Conservation (phyloP, 2,888 invertebrate species). For the Coleophora deauratella region DNA sequence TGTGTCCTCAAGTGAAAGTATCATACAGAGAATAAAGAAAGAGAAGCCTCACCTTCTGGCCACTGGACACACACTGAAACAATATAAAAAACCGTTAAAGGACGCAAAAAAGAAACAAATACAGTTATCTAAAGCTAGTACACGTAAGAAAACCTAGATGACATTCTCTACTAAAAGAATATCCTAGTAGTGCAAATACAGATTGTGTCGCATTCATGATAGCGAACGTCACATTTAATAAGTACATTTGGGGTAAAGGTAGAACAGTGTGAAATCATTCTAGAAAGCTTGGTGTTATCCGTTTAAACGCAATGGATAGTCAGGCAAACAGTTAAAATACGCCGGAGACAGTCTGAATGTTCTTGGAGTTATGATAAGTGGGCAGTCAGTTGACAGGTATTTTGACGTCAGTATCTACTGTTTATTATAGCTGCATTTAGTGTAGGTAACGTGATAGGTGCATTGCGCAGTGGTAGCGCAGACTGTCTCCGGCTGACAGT, state of each 20-base stretch:
- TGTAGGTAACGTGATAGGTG: constrained; percentile 4
- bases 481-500: constrained; percentile 59
- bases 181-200: constrained; percentile 52
- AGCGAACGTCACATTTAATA: constrained; percentile 42
- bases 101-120: constrained; percentile 8
- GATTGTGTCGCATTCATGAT: constrained; percentile 58
- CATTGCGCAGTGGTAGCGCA: constrained; percentile 18
- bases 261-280: constrained; percentile 35
- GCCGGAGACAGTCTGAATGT: constrained; percentile 49
- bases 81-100: constrained; percentile 44
- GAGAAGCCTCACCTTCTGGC: constrained; percentile 84
- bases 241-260: constrained; percentile 31
- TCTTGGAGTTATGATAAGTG: no score
- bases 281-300: constrained; percentile 51
- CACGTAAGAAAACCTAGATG: constrained; percentile 49
- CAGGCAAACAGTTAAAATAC: constrained; percentile 34
- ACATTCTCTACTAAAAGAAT: constrained; percentile 63
- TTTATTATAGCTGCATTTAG: constrained; percentile 1
- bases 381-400: no score
- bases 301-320: constrained; percentile 28
- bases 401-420: neutral
- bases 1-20: constrained; percentile 35
- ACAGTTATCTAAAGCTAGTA: constrained; percentile 35
- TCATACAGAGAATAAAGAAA: constrained; percentile 25
- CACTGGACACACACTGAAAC: constrained; percentile 93